Evolutionary conservation across 1,140 invertebrate genomes (phyloP), one percentile per base, ranked within the genome.

Genomic region (Cydia fagiglandana): DNA sequence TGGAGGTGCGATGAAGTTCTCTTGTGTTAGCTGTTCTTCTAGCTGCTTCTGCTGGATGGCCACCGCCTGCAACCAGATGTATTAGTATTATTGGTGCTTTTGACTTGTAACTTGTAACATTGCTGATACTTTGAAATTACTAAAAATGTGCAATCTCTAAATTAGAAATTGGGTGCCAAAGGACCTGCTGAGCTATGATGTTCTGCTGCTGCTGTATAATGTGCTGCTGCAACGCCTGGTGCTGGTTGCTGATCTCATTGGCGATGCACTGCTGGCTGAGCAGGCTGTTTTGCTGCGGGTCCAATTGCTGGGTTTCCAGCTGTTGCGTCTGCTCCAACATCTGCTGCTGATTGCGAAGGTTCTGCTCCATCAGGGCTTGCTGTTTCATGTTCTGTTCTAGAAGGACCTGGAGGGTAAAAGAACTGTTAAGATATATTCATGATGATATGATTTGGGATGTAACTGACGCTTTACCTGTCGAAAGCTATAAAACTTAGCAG

Each of bases 11-110:
- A 89, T 83, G 45, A 91, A 82, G 83, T 87, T 84, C 66, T 93
- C 89, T 74, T 92, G 87, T 10, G 90, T 90, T 30, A 93, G 82
- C 41, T 91, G 87, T 74, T 90, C 85, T 77, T 93, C 91, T 47
- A 93, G 91, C 77, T 94, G 90, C 50, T 94, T 94, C 74, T 93
- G 93, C 1, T 93, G 88, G 30, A 94, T 93, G 15, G 89, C 87
- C 1, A 85, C 88, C 7, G 89, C 88, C 79, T 70, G 66, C 30
- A 70, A 13, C 9, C 13, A n/a, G 15, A 0, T 61, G 9, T 12
- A 61, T 24, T 61, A 45, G 41, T 3, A 45, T 15, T 47, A 47
- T 47, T 13, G 45, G 13, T 41, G 38, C 38, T 41, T 41, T 41
- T 41, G 38, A 41, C 1, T 10, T 41, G 7, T 10, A 41, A 41